These are phyloP conservation scores for Rhaphigaster nebulosa DNA, from an alignment of 2,888 invertebrate species.

Conservation along the genomic window DNA sequence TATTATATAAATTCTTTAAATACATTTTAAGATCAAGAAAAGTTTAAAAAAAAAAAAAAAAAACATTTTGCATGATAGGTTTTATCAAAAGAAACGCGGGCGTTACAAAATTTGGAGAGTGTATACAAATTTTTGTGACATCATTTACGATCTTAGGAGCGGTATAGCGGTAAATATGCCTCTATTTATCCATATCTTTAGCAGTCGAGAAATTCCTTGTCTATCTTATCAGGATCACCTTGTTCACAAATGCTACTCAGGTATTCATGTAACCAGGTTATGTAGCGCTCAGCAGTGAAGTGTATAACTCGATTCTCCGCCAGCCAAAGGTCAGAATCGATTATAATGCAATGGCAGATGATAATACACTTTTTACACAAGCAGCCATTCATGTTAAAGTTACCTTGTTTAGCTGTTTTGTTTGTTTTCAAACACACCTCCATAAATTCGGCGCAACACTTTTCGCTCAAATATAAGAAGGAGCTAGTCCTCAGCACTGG, in stretches of 20 bases:
- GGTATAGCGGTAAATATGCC: not conserved
- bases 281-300: not conserved
- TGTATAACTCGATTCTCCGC: not conserved
- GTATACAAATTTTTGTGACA: constrained; percentile 1
- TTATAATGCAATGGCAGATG: too few species aligned
- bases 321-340: not conserved
- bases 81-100: not conserved
- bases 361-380: not conserved
- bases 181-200: constrained; percentile 3
- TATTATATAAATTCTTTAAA: too few species aligned
- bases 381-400: not conserved
- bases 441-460: too few species aligned
- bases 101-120: not conserved
- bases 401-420: not conserved
- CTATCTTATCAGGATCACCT: constrained; percentile 47
- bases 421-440: too few species aligned
- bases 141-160: not conserved
- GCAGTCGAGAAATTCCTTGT: constrained; percentile 40
- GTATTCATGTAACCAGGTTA: constrained; percentile 39
- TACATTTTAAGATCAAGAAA: too few species aligned
- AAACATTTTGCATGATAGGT: not conserved
- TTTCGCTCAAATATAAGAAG: too few species aligned
- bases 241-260: constrained; percentile 23
- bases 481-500: too few species aligned
- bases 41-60: too few species aligned